These are phyloP conservation scores for Synanthedon formicaeformis DNA, from an alignment of 2,888 invertebrate genomes.

Conservation along the genomic window DNA sequence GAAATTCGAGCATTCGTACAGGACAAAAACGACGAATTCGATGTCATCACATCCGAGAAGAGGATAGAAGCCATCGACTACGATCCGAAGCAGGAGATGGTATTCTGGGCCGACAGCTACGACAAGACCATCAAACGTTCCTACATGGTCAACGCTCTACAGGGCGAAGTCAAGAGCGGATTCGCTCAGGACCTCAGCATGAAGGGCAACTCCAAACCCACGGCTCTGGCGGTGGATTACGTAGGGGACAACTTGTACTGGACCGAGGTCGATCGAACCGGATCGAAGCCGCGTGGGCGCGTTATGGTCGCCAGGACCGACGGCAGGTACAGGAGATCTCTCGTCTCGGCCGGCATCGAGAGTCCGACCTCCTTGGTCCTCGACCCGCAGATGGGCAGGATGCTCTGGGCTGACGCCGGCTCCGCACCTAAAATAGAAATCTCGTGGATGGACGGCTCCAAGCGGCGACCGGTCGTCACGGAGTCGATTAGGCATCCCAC, in stretches of 20 bases:
- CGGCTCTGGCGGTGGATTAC: slow-evolving; percentile 94
- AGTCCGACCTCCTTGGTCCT: slow-evolving; percentile 90
- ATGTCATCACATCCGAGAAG: slow-evolving; percentile 86
- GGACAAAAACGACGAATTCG: slow-evolving; percentile 76
- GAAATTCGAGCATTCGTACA: slow-evolving; percentile 84
- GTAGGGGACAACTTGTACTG: slow-evolving; percentile 93
- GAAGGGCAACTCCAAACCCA: slow-evolving; percentile 86
- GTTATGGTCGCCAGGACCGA: slow-evolving; percentile 91
- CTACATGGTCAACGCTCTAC: slow-evolving; percentile 84
- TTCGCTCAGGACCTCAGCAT: slow-evolving; percentile 89
- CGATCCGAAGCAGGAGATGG: slow-evolving; percentile 83
- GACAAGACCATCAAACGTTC: slow-evolving; percentile 92
- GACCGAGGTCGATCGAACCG: slow-evolving; percentile 86
- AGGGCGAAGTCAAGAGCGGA: slow-evolving; percentile 83
- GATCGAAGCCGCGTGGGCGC: slow-evolving; percentile 79
- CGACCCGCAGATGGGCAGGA: slow-evolving; percentile 85
- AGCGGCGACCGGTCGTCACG: slow-evolving; percentile 83
- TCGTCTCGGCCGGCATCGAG: slow-evolving; percentile 84
- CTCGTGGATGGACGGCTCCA: slow-evolving; percentile 97
- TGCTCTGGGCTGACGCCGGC: slow-evolving; percentile 96
- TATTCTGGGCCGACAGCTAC: slow-evolving; percentile 97
- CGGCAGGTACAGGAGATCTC: slow-evolving; percentile 86
- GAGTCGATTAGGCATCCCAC: slow-evolving; percentile 88
- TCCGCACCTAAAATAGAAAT: slow-evolving; percentile 92
- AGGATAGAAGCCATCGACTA: slow-evolving; percentile 93